Evolutionary conservation across 2,888 invertebrate genomes (phyloP).

Genomic region (Ischnura elegans): DNA sequence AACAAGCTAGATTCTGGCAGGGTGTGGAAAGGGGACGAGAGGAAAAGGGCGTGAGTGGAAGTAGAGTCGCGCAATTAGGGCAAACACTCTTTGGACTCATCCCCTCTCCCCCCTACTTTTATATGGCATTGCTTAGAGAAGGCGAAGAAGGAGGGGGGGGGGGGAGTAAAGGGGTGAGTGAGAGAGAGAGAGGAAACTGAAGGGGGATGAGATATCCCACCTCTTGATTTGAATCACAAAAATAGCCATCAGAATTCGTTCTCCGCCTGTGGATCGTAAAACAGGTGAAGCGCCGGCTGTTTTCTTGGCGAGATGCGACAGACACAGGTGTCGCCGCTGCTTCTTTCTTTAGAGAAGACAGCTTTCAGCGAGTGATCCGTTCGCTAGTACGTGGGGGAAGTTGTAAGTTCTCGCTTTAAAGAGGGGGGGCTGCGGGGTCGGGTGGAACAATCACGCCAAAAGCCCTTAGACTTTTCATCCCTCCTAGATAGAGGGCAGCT

Average conservation of each 20-base stretch:
- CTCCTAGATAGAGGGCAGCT: not conserved
- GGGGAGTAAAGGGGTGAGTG: not conserved
- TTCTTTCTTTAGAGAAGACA: too few species aligned
- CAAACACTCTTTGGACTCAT: too few species aligned
- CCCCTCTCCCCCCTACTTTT: too few species aligned
- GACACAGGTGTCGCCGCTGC: too few species aligned
- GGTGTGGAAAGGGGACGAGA: not conserved
- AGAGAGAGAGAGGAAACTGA: not conserved
- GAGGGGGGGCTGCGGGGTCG: not conserved
- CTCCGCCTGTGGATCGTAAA: too few species aligned
- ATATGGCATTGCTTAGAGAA: too few species aligned
- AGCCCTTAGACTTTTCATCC: not conserved
- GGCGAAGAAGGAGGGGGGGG: not conserved
- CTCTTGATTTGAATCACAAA: not conserved
- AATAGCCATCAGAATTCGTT: not conserved
- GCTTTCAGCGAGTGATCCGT: too few species aligned
- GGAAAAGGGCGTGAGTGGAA: not conserved
- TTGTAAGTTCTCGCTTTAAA: too few species aligned
- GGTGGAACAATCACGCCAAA: not conserved
- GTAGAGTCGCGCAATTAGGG: too few species aligned
- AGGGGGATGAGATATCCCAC: not conserved
- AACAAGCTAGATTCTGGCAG: not conserved
- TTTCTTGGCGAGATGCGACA: too few species aligned
- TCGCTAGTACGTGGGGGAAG: too few species aligned
- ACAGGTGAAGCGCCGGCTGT: too few species aligned